Conservation (phyloP, 2,113 vertebrate species). For the Plecotus auritus region DNA sequence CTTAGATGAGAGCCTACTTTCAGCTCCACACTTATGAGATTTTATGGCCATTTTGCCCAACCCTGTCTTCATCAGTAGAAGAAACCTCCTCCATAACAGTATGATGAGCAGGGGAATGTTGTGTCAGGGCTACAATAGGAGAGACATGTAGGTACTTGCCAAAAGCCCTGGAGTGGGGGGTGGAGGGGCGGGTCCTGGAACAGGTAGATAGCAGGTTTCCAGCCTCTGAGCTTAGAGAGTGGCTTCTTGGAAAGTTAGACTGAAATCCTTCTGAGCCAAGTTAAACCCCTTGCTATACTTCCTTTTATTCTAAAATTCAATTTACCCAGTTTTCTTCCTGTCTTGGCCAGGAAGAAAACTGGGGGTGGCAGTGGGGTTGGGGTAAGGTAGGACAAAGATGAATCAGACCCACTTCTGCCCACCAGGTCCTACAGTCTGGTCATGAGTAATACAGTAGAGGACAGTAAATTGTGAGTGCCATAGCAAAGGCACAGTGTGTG, state of each 20-base stretch:
- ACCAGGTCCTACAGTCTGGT: neutral
- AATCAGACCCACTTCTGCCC: neutral
- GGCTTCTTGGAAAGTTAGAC: neutral
- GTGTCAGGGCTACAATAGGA: neutral
- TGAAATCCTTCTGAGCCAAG: neutral
- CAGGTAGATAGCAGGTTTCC: neutral
- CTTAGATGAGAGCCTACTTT: neutral
- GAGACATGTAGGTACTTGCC: neutral
- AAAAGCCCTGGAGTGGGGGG: neutral
- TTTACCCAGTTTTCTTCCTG: neutral
- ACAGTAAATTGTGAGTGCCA: neutral
- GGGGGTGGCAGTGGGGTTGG: neutral
- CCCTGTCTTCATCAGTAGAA: neutral
- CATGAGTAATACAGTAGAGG: neutral
- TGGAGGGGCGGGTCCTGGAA: fast-evolving
- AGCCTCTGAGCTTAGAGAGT: neutral
- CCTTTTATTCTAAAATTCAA: neutral
- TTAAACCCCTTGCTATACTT: neutral
- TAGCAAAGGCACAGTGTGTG: neutral
- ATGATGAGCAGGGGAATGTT: neutral
- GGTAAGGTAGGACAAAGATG: neutral
- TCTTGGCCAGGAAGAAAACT: neutral
- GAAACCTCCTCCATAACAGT: neutral
- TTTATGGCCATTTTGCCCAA: neutral
- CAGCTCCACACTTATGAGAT: neutral